These are phyloP conservation scores for Athene noctua DNA, from an alignment of 2,113 vertebrate species.

Conservation along the genomic window DNA sequence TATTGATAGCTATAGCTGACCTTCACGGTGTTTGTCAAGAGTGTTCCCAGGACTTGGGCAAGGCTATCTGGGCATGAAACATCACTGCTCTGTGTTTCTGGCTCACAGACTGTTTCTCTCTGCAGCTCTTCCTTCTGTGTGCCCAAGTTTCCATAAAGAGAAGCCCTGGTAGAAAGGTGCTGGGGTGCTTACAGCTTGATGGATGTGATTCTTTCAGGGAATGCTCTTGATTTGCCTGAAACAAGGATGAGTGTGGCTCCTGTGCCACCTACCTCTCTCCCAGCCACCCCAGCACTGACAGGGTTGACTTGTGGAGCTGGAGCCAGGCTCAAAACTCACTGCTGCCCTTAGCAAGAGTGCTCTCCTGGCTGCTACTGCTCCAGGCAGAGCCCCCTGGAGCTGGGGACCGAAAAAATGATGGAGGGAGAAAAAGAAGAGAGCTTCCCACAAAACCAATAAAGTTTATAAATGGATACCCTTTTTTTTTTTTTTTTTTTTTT, in stretches of 20 bases:
- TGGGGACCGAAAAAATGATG: not conserved
- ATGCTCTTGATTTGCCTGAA: not conserved
- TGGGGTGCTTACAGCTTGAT: not conserved
- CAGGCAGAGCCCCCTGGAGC: not conserved
- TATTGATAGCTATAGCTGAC: not conserved
- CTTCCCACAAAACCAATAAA: not conserved
- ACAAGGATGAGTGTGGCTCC: not conserved
- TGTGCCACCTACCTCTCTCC: not conserved
- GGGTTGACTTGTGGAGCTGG: not conserved
- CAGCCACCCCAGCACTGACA: rapidly evolving
- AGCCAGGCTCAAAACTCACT: not conserved
- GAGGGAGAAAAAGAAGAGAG: not conserved
- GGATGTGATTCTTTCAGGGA: not conserved
- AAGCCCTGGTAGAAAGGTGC: no score
- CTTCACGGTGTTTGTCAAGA: not conserved
- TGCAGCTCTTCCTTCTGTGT: not conserved
- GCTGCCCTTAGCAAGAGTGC: not conserved
- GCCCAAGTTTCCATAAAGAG: not conserved
- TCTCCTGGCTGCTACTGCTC: not conserved
- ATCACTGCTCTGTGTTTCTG: not conserved
- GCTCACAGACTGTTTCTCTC: not conserved
- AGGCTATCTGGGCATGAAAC: not conserved
- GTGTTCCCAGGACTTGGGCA: not conserved
- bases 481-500: not conserved
- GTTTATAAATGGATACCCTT: not conserved